Base-by-base conservation (phyloP, 2,113 vertebrate genomes). In the Greenwoodochromis staneri region DNA sequence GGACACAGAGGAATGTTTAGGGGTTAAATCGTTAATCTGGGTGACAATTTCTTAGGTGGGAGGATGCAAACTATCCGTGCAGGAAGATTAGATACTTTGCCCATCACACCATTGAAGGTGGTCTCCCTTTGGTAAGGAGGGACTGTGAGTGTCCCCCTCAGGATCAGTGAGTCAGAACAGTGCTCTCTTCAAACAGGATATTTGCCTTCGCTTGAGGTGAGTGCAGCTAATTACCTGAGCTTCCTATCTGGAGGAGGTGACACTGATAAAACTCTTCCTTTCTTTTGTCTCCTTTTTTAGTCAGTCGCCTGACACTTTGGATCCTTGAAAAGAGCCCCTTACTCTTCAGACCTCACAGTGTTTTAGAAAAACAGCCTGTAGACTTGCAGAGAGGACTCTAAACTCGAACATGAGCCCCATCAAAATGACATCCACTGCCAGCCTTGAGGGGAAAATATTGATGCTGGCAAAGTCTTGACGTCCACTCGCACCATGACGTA, bases 191-290 rank as follows among this genome's bases (percentile, higher is more conserved):
- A 87, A 89, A 93, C 95, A 96, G 94, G 95, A 96, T 95, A 96
- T 95, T 93, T 91, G 88, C 80, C 87, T 93, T 93, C 16, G 57
- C 90, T 92, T 82, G 91, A 93, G 93, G 87, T 94, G 88, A 95
- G 84, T 87, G 83, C 61, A 80, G 88, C 87, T 94, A 95, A 96
- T 96, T 95, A 96, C 93, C 94, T 91, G 89, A 78, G 93, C 95
- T 95, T 96, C 96, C 96, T 95, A 94, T 94, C 86, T 93, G 92
- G 90, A 96, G 96, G 96, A 95, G 95, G 95, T 86, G 91, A 95
- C 90, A 80, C 92, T 92, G 95, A 96, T 95, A 93, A 96, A 94
- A 89, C 73, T 87, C 91, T 94, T 94, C 90, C 94, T 85, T 84
- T 88, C 83, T 89, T 92, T 91, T 92, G 90, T 94, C 63, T 31